Evolutionary conservation across 1,140 invertebrate genomes (phyloP).

Genomic region (Steinernema khuongi): DNA sequence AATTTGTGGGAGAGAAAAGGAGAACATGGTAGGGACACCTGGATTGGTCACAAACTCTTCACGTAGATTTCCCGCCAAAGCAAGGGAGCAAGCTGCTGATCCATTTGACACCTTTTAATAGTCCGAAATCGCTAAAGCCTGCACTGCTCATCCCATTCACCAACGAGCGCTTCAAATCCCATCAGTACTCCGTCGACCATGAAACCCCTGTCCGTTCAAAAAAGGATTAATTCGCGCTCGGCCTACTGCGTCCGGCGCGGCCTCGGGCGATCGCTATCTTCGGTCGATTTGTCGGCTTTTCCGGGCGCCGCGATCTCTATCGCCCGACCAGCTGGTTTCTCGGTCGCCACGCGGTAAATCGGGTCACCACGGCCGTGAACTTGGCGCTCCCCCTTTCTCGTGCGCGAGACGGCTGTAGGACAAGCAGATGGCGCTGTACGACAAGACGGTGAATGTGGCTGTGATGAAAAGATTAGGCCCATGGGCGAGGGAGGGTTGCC

Average conservation of each 20-base stretch:
- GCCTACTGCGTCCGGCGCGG: not conserved
- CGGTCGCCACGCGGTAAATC: conserved; percentile 1
- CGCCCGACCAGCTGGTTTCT: conserved; percentile 7
- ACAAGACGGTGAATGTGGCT: no score
- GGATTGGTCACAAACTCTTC: no score
- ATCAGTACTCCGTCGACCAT: not conserved
- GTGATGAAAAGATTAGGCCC: no score
- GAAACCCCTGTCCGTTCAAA: not conserved
- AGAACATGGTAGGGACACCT: no score
- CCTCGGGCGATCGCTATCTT: conserved; percentile 9
- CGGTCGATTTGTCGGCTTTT: not conserved
- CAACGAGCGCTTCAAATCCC: not conserved
- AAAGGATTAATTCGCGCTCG: not conserved
- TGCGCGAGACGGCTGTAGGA: no score
- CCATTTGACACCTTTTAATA: no score
- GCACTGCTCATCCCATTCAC: not conserved
- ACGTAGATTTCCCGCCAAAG: no score
- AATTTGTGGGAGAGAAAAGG: no score
- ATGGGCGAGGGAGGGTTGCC: no score
- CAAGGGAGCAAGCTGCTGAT: no score
- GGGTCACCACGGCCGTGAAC: conserved; percentile 9
- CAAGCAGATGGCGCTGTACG: no score
- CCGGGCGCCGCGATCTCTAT: not conserved
- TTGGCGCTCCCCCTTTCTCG: not conserved
- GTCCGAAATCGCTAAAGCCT: not conserved